Evolutionary conservation across 1,140 invertebrate species (phyloP), one percentile per base, ranked within the genome.

Genomic region (Bombus polaris): DNA sequence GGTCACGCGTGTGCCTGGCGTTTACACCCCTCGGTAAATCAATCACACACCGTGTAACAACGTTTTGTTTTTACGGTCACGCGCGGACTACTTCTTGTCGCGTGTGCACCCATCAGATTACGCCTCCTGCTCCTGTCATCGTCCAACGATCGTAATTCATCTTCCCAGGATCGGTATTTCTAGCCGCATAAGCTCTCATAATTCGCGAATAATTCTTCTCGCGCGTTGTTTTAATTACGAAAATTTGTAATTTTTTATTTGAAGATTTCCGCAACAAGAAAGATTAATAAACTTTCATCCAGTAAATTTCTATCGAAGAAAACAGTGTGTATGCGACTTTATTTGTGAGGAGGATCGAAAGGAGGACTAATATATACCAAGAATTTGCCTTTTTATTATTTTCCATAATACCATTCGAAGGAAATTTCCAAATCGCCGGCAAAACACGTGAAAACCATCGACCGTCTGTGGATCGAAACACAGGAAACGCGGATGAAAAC

Each of bases 11-110:
- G 91, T 79, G 83, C 75, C 71, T 92, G 91, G 87, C 91, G 74
- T 92, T 91, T 87, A 88, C 91, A 79, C 90, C 91, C 90, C 88
- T 91, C 91, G 77, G 87, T 92, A 92, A 92, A 92, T 92, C 91
- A 92, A 92, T 92, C 91, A 91, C 88, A 88, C 89, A 88, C 87
- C 66, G 66, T 57, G 75, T 65, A 72, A 77, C 85, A 90, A 89
- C 86, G 86, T 85, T 88, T 89, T 81, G 89, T 92, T 92, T 92
- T 91, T 92, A 91, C 83, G 89, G 73, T 76, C 62, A 42, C 42
- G 62, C n/a, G 35, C 28, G 37, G 39, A 76, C 47, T 37, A 71
- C 53, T 74, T 85, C 83, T 86, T 57, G 47, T 37, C n/a, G 53
- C 53, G n/a, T 5, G 66, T 68, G 44, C 53, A 35, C 3, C 18